Evolutionary conservation across 2,888 invertebrate species (phyloP), one percentile per base, ranked within the genome.

Genomic region (Dinocampus coccinellae): DNA sequence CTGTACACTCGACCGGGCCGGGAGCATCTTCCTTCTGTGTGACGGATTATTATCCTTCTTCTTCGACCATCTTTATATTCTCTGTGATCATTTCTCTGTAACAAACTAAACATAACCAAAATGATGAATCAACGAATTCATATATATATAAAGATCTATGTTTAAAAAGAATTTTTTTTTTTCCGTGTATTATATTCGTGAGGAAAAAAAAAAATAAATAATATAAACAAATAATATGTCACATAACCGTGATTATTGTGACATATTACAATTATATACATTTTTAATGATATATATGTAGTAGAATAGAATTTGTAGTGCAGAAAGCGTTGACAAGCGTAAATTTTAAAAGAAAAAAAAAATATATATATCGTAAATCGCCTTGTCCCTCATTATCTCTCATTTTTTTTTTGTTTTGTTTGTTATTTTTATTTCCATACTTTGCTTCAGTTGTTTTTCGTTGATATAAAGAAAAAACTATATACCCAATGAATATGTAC

Each of bases 1-100:
- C 82, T 83, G 83, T 61, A 77, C 72, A 74, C 74, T 74, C 69
- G 75, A 75, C 75, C 72, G 75, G 29, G 36, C 39, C 10, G 16
- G 57, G 58, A 69, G 62, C 73, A 73, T 75, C 75, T 69, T 76
- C 77, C 69, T 73, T 62, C 64, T 57, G 53, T 61, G 69, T 71
- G 47, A 61, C 53, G 57, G 57, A 66, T 70, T 69, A 55, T 62
- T 55, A 39, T 58, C 72, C 39, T 69, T 64, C 20, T 62, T 26
- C 65, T 66, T 16, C 57, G 20, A 39, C 36, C 60, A 9, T 29
- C 10, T 26, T 11, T 39, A 55, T 29, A 22, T 66, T 20, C 20
- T 29, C 47, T 47, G 7, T 65, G 39, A 22, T 53, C 53, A 11
- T 36, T 34, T 20, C 1, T 24, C 26, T 58, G 58, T 58, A 39